Evolutionary conservation across 2,113 vertebrate genomes (phyloP).

Genomic region (Dasyprocta punctata): DNA sequence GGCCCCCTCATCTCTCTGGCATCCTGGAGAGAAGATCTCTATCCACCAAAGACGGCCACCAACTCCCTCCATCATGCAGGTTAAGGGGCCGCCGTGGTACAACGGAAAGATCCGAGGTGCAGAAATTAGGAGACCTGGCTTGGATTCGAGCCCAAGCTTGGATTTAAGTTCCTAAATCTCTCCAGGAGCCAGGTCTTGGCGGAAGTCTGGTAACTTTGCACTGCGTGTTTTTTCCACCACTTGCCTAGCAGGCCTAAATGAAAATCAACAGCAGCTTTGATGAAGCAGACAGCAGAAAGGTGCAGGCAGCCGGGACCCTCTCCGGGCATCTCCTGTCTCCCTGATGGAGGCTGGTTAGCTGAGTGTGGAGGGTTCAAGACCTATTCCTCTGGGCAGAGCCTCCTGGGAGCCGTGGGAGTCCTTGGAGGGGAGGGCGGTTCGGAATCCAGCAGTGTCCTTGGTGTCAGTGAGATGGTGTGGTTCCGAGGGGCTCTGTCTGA

Average conservation of each 20-base stretch:
- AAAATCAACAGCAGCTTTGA: not conserved
- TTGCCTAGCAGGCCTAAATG: not conserved
- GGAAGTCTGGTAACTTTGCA: not conserved
- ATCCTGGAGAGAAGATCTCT: not conserved
- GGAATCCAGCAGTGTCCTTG: not conserved
- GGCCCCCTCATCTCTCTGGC: not conserved
- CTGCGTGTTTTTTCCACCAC: not conserved
- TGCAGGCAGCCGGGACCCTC: not conserved
- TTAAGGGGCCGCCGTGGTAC: not conserved
- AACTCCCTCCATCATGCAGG: not conserved
- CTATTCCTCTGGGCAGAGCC: not conserved
- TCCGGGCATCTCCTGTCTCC: not conserved
- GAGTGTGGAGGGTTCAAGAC: not conserved
- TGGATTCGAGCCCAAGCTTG: not conserved
- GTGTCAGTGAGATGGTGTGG: not conserved
- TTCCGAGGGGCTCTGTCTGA: not conserved
- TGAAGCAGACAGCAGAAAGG: not conserved
- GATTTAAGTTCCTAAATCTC: not conserved
- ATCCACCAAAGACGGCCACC: not conserved
- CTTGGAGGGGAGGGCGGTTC: not conserved
- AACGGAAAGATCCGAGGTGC: not conserved
- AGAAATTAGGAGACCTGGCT: not conserved
- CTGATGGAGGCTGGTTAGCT: not conserved
- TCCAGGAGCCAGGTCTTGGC: not conserved
- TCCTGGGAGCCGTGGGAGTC: not conserved